Conservation (phyloP, 2,797 vertebrate species). For the Chiloscyllium punctatum region DNA sequence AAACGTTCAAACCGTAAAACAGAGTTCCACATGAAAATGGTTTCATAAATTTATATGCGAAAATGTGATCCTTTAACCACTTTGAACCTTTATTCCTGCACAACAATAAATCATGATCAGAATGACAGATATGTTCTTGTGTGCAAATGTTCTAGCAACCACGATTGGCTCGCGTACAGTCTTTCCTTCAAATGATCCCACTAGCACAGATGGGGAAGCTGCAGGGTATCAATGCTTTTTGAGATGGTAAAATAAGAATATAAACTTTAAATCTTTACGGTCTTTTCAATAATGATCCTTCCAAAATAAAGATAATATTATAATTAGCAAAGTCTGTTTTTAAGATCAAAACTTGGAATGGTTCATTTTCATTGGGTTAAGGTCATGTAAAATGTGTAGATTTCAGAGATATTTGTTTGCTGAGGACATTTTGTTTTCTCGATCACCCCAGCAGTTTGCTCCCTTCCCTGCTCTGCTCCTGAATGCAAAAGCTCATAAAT, state of each 20-base stretch:
- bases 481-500: background rate
- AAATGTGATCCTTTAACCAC: background rate
- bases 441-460: background rate
- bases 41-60: background rate
- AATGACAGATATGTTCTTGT: background rate
- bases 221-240: background rate
- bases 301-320: background rate
- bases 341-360: background rate
- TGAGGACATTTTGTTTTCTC: no score
- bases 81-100: background rate
- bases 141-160: background rate
- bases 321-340: background rate
- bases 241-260: background rate
- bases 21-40: background rate
- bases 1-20: background rate
- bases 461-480: background rate
- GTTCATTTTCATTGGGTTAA: background rate
- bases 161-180: no score
- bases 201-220: background rate
- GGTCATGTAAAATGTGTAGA: background rate
- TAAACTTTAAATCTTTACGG: background rate
- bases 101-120: background rate
- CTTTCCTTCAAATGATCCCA: background rate
- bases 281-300: background rate
- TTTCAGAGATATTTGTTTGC: background rate